A percentile compares a stretch with the other conserved stretches of the same genome.
These are phyloP conservation scores for Actinemys pallida DNA, from an alignment of 2,113 vertebrate species.

Conservation along the genomic window DNA sequence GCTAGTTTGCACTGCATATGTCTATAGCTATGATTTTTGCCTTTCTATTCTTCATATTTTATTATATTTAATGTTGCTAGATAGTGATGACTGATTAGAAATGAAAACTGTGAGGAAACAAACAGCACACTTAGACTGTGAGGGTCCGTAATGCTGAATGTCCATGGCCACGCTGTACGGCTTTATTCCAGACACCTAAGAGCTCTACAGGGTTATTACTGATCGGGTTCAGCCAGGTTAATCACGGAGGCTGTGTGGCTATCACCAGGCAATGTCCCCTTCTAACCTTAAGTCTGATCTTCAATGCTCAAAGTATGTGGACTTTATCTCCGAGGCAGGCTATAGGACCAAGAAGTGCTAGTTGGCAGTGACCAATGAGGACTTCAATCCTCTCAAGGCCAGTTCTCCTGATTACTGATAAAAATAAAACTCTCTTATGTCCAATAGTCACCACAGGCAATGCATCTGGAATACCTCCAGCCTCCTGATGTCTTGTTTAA, in stretches of 20 bases:
- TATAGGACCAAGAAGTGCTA: not conserved
- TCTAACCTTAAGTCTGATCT: not conserved
- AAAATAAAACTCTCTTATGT: not conserved
- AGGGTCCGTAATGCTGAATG: not conserved
- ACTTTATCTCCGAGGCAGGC: not conserved
- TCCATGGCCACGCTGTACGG: not conserved
- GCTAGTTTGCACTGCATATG: not conserved
- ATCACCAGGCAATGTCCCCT: not conserved
- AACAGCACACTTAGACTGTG: not conserved
- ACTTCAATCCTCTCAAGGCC: not conserved
- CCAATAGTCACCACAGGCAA: not conserved
- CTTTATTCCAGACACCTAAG: not conserved
- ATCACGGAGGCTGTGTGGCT: not conserved
- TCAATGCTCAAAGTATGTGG: not conserved
- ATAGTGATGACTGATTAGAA: conserved; percentile 21
- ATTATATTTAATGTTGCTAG: not conserved
- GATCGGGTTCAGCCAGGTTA: not conserved
- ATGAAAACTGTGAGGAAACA: not conserved
- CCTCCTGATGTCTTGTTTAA: not conserved
- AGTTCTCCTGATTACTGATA: not conserved
- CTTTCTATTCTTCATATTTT: conserved; percentile 31
- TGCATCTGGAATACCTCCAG: not conserved
- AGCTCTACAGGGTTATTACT: not conserved
- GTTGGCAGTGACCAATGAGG: not conserved
- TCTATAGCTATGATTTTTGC: conserved; percentile 35